A percentile compares a stretch with the other conserved stretches of the same genome.
Conservation (phyloP, 2,888 invertebrate genomes). For the Noctuana brunneofusca region DNA sequence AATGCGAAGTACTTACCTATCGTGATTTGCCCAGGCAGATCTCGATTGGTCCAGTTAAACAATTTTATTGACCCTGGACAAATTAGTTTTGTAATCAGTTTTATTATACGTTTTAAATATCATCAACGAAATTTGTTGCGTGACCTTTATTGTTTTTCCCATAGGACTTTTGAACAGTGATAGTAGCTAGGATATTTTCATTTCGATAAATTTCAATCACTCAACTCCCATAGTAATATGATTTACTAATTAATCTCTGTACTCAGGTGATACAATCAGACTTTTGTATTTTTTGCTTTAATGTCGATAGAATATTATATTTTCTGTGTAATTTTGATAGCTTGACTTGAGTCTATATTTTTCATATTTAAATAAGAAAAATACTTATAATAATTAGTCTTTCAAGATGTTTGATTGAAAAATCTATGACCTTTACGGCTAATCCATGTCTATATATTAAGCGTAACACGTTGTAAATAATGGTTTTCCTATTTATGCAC, state of each 20-base stretch:
- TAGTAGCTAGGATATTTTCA: not conserved
- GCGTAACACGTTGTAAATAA: conserved; percentile 54
- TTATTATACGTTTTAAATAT: too few relatives aligned
- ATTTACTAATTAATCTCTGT: not conserved
- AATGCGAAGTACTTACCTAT: too few relatives aligned
- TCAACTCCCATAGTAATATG: too few relatives aligned
- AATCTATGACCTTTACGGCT: conserved; percentile 17
- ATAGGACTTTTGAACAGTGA: not conserved
- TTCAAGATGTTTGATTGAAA: conserved; percentile 10
- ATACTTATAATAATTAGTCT: conserved; percentile 27
- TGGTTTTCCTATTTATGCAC: conserved; percentile 75
- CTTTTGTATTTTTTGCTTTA: not conserved
- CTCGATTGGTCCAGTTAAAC: too few relatives aligned
- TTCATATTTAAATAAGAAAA: conserved; percentile 15
- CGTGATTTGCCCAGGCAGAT: too few relatives aligned
- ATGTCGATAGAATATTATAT: not conserved
- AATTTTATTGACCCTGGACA: too few relatives aligned
- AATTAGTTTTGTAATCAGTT: too few relatives aligned
- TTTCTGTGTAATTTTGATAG: not conserved
- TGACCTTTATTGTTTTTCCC: not conserved
- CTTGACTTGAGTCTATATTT: conserved; percentile 31
- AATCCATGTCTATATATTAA: conserved; percentile 20
- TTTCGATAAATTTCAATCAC: too few relatives aligned
- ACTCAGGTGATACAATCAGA: not conserved
- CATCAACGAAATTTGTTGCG: too few relatives aligned